Evolutionary conservation across 2,113 vertebrate genomes (phyloP), one percentile per base, ranked within the genome.

Genomic region (Lophochroa leadbeateri): DNA sequence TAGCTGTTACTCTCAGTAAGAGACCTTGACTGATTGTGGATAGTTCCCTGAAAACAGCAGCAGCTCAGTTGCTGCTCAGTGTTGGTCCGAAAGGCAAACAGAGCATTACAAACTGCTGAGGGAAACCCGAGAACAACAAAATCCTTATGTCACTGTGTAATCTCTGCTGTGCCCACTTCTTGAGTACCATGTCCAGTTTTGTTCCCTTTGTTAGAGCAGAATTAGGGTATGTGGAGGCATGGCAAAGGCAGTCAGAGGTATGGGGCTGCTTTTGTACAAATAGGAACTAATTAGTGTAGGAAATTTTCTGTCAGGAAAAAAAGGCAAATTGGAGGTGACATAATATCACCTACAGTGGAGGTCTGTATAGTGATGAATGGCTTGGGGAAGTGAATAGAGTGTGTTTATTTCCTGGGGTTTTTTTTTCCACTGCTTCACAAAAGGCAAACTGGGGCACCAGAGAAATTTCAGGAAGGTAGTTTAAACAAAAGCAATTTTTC

Each of bases 381-480:
- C 74, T 87, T 72, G 35, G 78, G 93, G 71, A 89, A 92, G 52
- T 97, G 91, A 96, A 96, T 91, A 82, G 89, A 84, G 57, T 46
- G 81, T 89, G 89, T 96, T 97, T 89, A 87, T 95, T 97, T 96
- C 94, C 94, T 96, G 1, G 2, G 10, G 1, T 1, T 5, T 19
- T 24, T 24, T 11, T 41, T 58, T 47, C 88, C 41, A 46, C 61
- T 82, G 57, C 84, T 95, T 96, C 57, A 91, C 91, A 92, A 96
- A 95, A 95, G 84, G 72, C 94, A 94, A 96, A 95, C 84, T 95
- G 84, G 93, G 95, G 84, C 96, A 96, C 78, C 86, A 94, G 95
- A 91, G 95, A 82, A 92, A 85, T 64, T 82, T 49, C 74, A 85
- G 89, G 65, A 89, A 82, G 77, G 25, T 92, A 11, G 47, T 79